Percentiles rank a stretch among this genome's conserved stretches.
Conservation (phyloP, 2,797 vertebrate genomes). For the Allenopithecus nigroviridis region DNA sequence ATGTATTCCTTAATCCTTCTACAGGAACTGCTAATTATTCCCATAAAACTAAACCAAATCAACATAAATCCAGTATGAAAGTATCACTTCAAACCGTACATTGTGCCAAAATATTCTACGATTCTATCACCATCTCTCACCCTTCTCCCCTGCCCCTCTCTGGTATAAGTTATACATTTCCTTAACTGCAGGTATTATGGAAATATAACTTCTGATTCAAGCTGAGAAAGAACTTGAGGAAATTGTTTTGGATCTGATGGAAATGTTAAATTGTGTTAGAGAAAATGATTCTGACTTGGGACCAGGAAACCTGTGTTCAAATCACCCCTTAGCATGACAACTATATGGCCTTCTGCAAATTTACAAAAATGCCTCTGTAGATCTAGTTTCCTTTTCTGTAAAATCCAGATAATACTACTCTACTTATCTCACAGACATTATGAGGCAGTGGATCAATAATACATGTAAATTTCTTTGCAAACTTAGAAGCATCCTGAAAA, state of each 20-base stretch:
- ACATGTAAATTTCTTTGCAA: background rate
- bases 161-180: background rate
- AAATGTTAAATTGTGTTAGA: background rate
- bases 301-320: background rate
- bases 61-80: background rate
- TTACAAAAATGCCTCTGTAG: background rate
- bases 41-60: background rate
- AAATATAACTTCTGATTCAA: constrained; percentile 30
- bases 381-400: background rate
- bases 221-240: background rate
- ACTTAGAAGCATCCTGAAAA: background rate
- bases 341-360: background rate
- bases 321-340: background rate
- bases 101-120: background rate
- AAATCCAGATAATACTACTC: background rate
- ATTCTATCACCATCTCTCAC: background rate
- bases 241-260: background rate
- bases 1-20: background rate
- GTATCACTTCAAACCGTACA: background rate
- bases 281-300: background rate
- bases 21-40: background rate
- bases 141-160: background rate
- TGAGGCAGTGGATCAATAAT: background rate
- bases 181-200: background rate
- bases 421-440: background rate